Base-by-base conservation (phyloP, 2,888 invertebrate genomes). In the Drosophila rellima region DNA sequence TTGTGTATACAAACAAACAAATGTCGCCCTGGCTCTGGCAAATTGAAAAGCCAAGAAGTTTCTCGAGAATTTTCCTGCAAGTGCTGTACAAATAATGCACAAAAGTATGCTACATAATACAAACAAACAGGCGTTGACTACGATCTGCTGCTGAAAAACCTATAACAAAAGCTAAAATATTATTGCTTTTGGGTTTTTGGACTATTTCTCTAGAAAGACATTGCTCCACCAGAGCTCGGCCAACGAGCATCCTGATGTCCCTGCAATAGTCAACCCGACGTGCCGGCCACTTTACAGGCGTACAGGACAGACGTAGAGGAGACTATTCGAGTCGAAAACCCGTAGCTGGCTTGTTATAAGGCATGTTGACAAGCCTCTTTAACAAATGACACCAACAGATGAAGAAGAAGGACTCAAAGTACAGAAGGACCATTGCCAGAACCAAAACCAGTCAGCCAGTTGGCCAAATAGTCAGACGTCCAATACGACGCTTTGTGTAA, bases 361-460 rank as follows among this genome's bases (percentile, higher is more conserved):
- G 78, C 89, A 88, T 90, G 90, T 90, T 90, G 91, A 90, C 90
- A 90, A 90, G 90, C 91, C 90, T 91, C 90, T 90, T 90, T 90
- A 91, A 87, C 91, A 91, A 90, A 91, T 91, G 90, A 90, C 90
- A 90, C 90, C 90, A 90, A 80, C 88, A 83, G 83, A 69, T 74
- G 77, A 71, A 31, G 45, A 45, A 37, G 55, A 45, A 75, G 73
- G 64, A 76, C 76, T 76, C 75, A 64, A 67, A 78, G 78, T 74
- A 80, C 79, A 78, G 70, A 56, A 68, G 54, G 59, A 59, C 88
- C 75, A 17, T 13, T 23, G 59, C 15, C 69, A 77, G 78, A 56
- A 50, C 62, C 63, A 82, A 65, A 50, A 23, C n/a, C 55, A 35
- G 33, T 26, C 26, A 70, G 61, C 56, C 74, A 80, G 70, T 75